Conservation (phyloP, 2,888 invertebrate genomes). For the Deilephila elpenor region DNA sequence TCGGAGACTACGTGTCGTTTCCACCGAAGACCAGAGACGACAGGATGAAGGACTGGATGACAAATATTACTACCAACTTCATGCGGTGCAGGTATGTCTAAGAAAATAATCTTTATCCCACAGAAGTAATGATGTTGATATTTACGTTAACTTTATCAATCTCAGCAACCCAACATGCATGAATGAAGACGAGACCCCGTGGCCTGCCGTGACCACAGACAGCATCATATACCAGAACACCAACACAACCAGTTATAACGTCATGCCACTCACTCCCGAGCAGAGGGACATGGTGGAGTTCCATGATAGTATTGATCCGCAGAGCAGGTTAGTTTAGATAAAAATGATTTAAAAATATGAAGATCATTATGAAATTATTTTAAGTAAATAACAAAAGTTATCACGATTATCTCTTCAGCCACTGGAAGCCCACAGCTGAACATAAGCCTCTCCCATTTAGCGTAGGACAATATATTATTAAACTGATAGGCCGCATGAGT, state of each 20-base stretch:
- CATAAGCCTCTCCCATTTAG: no score
- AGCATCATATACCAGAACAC: background rate
- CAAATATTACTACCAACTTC: conserved; percentile 40
- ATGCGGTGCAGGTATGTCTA: conserved; percentile 40
- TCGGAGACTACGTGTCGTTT: conserved; percentile 28
- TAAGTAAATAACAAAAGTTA: no score
- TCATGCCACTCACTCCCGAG: background rate
- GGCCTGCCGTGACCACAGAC: conserved; percentile 5
- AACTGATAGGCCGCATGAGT: no score
- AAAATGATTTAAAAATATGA: no score
- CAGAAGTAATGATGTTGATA: background rate
- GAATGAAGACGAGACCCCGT: background rate
- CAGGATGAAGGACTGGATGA: conserved; percentile 43
- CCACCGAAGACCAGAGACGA: conserved; percentile 37
- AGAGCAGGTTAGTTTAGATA: background rate
- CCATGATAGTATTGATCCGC: background rate
- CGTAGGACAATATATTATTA: no score
- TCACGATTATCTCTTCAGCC: no score
- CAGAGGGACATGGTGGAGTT: background rate
- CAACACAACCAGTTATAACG: background rate
- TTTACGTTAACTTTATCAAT: background rate
- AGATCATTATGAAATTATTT: no score
- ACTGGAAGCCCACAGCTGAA: no score
- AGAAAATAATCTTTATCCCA: background rate
- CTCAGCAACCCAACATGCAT: conserved; percentile 35